Evolutionary conservation across 2,888 invertebrate genomes (phyloP), one percentile per base, ranked within the genome.

Genomic region (Tetheella fluctuosa): DNA sequence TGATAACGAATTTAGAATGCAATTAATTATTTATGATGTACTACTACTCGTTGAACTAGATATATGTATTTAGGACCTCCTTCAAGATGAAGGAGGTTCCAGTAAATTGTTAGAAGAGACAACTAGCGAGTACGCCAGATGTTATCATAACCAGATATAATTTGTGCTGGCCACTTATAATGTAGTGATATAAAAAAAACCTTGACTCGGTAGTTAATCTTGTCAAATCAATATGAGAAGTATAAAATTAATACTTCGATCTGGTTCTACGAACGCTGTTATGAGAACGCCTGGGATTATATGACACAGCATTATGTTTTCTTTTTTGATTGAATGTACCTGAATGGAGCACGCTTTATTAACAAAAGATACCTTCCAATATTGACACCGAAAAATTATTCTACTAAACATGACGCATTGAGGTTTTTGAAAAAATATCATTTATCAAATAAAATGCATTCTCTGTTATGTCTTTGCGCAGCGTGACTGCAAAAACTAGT

Each of bases 401-500:
- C 73, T 63, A 83, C 86, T 84, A 86, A 86, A 80, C 62, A 62
- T 60, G 63, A 69, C 65, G 63, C 71, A 77, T 62, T 66, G 63
- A 63, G 70, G 74, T 76, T 72, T 64, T 57, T 52, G 48, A 25
- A 85, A 87, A 90, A 90, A 85, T 77, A 89, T 86, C 84, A 89
- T 92, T 92, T 91, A 91, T 91, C 90, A 92, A 91, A 91, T 89
- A 84, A 91, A 48, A 91, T 90, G 89, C 87, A 88, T 90, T 89
- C 87, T 79, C 84, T 79, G 85, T 84, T 89, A 88, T 86, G 88
- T 90, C 89, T 88, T 90, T 91, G 87, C 92, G 70, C 91, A 88
- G 91, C 92, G 89, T 91, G 91, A 91, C 86, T 85, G 82, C 82
- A 93, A 92, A 90, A 93, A 92, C 89, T 90, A 89, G 89, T 86